These are phyloP conservation scores for Cyphomyrus discorhynchus DNA, from an alignment of 2,113 vertebrate genomes.

Conservation along the genomic window DNA sequence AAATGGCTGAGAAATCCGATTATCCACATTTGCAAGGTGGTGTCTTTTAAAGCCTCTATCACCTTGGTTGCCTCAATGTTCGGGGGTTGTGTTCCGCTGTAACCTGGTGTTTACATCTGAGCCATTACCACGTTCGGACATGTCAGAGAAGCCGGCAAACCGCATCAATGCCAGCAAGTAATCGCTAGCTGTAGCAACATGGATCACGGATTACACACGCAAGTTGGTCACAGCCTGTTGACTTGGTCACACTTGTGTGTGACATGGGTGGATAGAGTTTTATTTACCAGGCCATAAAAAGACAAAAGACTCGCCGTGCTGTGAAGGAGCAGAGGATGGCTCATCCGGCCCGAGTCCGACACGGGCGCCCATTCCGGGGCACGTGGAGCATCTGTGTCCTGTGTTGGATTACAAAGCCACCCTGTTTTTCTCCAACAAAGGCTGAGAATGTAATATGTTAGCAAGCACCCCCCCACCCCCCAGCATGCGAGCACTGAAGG, in stretches of 20 bases:
- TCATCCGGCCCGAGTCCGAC: background rate
- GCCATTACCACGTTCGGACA: background rate
- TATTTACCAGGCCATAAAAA: background rate
- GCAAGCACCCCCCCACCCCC: background rate
- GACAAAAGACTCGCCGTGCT: background rate
- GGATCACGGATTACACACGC: background rate
- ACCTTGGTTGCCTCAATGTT: background rate
- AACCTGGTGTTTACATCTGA: background rate
- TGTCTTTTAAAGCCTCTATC: background rate
- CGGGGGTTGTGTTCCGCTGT: background rate
- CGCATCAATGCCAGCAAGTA: background rate
- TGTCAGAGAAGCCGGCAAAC: background rate
- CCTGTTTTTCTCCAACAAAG: background rate
- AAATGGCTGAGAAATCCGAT: background rate
- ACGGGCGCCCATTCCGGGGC: background rate
- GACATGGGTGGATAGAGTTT: background rate
- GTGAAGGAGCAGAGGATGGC: background rate
- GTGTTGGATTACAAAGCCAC: constrained; percentile 10
- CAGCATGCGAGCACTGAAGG: background rate
- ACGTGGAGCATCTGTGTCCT: background rate
- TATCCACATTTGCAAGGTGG: background rate
- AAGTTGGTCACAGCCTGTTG: background rate
- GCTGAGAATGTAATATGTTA: background rate
- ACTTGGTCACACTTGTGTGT: background rate
- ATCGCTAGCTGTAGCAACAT: background rate